Base-by-base conservation (phyloP, 2,888 invertebrate species). In the Sympetrum striolatum region DNA sequence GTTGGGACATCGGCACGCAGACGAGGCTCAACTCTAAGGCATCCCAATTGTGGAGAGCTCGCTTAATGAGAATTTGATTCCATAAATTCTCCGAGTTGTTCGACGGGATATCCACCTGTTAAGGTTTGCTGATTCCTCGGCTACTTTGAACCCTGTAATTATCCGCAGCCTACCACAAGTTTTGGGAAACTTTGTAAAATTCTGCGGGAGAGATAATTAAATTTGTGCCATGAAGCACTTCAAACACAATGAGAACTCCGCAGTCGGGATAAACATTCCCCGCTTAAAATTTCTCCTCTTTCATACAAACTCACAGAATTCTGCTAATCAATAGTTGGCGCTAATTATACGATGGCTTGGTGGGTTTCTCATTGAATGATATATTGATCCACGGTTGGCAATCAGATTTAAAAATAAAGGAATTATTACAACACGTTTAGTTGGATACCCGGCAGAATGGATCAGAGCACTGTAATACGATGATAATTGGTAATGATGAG, bases 11-110 rank as follows among this genome's bases (percentile, higher is more conserved):
- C 6, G 64, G 64, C n/a, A 64, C 64, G 64, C 22, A 64, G 25
- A 25, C 73, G 73, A 31, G n/a, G 73, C 31, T 73, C 73, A 73
- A 31, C 73, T 73, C 73, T 73, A 73, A 31, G 73, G 73, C 3
- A 73, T 73, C 73, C 73, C 73, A 73, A 73, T 73, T 31, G 25
- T 73, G 25, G 73, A 31, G 73, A 37, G 1, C 22, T 44, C 14
- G 81, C 81, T 81, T 73, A 81, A 81, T 81, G 81, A 81, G 48
- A 81, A 81, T 81, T 81, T 81, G 81, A 81, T 81, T 81, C 81
- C 81, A 81, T 44, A 44, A 48, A 48, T 81, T 81, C 39, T 22
- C 48, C 12, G 81, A 39, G 81, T 25, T 25, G 81, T 81, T 81
- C 48, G 25, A 44, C 48, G n/a, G 10, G 25, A 81, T 81, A 44